A percentile compares a stretch with the other conserved stretches of the same genome.
Conservation (phyloP, 2,888 invertebrate genomes). For the Steinernema scapterisci region DNA sequence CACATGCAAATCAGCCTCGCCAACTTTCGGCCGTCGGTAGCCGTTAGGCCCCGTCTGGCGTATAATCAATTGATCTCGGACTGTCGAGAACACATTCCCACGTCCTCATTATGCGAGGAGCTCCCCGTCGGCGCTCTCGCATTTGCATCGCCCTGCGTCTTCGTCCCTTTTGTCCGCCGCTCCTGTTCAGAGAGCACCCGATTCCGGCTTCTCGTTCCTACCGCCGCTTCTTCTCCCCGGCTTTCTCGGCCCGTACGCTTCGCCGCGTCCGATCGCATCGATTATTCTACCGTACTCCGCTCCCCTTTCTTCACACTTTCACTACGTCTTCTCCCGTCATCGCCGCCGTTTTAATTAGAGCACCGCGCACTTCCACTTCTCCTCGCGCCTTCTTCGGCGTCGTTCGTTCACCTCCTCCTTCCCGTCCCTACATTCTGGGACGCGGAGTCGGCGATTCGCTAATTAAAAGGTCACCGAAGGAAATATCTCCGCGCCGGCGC, state of each 20-base stretch:
- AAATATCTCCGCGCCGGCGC: neutral
- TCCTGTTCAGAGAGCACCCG: neutral
- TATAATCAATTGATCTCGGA: neutral
- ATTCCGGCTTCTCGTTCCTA: conserved; percentile 20
- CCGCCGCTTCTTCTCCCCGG: too few relatives aligned
- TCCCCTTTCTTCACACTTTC: neutral
- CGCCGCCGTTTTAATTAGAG: conserved; percentile 27
- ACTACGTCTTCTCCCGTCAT: conserved; percentile 17
- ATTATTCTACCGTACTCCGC: conserved; percentile 30
- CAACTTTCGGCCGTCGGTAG: too few relatives aligned
- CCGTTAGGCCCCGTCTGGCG: neutral
- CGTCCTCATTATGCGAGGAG: neutral
- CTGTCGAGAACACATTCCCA: neutral
- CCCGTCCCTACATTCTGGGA: neutral
- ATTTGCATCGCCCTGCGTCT: neutral
- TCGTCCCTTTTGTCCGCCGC: conserved; percentile 2
- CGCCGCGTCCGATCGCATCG: conserved; percentile 26
- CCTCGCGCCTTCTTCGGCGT: neutral
- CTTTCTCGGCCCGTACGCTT: conserved; percentile 6
- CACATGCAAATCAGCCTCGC: too few relatives aligned
- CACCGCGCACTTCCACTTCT: conserved; percentile 8
- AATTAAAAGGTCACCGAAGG: conserved; percentile 25
- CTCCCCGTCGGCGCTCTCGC: neutral
- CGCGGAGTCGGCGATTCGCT: conserved; percentile 20
- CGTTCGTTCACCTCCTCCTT: conserved; percentile 27